A percentile compares a stretch with the other conserved stretches of the same genome.
phyloP scores from a whole-genome alignment of 2,113 vertebrate species.

The Athene cunicularia region DNA sequence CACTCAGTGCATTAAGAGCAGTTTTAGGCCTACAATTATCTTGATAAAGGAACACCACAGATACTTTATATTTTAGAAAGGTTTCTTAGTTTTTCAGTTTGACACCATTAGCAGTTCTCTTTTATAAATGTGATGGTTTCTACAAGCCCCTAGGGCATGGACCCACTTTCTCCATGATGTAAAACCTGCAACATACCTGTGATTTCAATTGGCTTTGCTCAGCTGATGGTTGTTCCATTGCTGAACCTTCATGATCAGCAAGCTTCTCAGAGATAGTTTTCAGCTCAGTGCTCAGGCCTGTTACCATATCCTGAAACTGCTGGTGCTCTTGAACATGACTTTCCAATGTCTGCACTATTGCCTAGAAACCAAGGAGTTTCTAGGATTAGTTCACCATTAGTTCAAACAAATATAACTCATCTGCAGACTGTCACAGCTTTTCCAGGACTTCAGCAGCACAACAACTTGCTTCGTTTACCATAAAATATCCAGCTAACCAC shows the following conservation, averaged over 20 bases:
- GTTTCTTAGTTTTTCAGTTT: not conserved
- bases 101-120: not conserved
- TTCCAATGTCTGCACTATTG: slow-evolving; percentile 62
- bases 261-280: slow-evolving; percentile 53
- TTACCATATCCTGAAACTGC: slow-evolving; percentile 48
- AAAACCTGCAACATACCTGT: slow-evolving; percentile 63
- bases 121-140: not conserved
- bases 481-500: not conserved
- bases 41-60: not conserved
- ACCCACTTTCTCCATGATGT: not conserved
- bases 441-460: not conserved
- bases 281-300: slow-evolving; percentile 48
- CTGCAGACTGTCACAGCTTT: not conserved
- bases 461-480: not conserved
- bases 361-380: slow-evolving; percentile 59
- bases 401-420: not conserved
- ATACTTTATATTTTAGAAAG: not conserved
- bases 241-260: not conserved
- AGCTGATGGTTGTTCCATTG: slow-evolving; percentile 1
- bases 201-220: slow-evolving; percentile 60
- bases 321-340: slow-evolving; percentile 57
- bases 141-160: not conserved
- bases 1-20: not conserved
- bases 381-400: not conserved
- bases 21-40: not conserved